Base-by-base conservation (phyloP, 2,888 invertebrate genomes). In the Lepidonotus clava region DNA sequence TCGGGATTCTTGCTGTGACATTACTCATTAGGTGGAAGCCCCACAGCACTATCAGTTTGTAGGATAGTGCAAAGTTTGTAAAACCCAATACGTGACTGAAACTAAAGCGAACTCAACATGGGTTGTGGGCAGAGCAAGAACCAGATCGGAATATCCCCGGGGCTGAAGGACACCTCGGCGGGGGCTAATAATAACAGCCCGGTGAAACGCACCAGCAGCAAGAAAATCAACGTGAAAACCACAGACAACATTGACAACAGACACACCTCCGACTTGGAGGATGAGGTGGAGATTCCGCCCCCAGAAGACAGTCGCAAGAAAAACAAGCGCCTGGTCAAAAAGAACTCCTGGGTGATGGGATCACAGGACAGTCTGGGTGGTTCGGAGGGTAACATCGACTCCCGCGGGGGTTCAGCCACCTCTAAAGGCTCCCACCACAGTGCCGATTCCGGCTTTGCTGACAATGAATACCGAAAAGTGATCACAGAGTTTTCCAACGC, bases 361-460 rank as follows among this genome's bases (percentile, higher is more conserved):
- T 85, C 85, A 2, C 66, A 67, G 85, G 85, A 85, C 11, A 85
- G 85, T 85, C 67, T 86, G 0, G 86, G 77, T 1, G 80, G 80
- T 4, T 8, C 21, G 5, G 77, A 77, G n/a, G 80, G 46, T 8
- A 46, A 46, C 2, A 38, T 32, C 6, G 51, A 46, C n/a, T 83
- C 83, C 36, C 86, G 93, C 6, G 91, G 91, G 5, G 91, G 91
- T 5, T 93, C 93, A 0, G 93, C 93, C 0, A 90, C 91, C 8
- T 92, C 92, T 4, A 93, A 92, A 80, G 83, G 71, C 8, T 92
- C 92, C 14, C 90, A 90, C 85, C 91, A 92, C 71, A 93, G 93
- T 83, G 86, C 90, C 1, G 93, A 93, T 87, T 93, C 93, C 5
- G 93, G 93, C 0, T 89, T 93, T 6, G 91, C 90, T 24, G 92